A percentile compares a stretch with the other conserved stretches of the same genome.
Evolutionary conservation across 2,113 vertebrate species (phyloP).

Genomic region (Notechis scutatus): DNA sequence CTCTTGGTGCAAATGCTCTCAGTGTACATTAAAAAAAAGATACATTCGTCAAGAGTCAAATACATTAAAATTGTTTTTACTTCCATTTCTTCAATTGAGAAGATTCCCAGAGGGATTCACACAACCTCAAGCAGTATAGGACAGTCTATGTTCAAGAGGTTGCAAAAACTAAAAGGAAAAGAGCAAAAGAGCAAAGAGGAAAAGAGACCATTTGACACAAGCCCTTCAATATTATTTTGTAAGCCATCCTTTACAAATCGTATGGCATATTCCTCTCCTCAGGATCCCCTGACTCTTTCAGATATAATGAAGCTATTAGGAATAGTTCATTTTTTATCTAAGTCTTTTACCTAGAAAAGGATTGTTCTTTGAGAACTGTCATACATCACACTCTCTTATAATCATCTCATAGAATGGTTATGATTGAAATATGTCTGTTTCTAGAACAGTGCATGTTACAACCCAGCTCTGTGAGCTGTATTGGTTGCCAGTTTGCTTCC

Average conservation of each 20-base stretch:
- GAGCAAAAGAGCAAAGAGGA: background rate
- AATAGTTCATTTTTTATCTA: background rate
- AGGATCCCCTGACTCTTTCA: background rate
- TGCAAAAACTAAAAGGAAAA: background rate
- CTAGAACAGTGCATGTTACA: too few relatives aligned
- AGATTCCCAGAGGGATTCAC: background rate
- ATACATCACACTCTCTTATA: background rate
- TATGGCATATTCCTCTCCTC: background rate
- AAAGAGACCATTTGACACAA: background rate
- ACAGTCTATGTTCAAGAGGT: background rate
- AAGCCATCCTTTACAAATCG: background rate
- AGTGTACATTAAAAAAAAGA: too few relatives aligned
- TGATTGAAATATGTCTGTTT: background rate
- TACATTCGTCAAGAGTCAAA: too few relatives aligned
- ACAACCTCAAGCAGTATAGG: background rate
- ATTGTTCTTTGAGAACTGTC: background rate
- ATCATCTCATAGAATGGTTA: background rate
- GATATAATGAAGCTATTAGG: background rate
- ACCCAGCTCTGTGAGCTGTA: too few relatives aligned
- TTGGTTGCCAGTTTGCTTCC: too few relatives aligned
- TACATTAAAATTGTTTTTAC: background rate
- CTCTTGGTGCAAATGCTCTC: too few relatives aligned
- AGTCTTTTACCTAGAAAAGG: background rate
- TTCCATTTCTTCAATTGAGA: background rate
- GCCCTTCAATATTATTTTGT: background rate